Base-by-base conservation (phyloP, 1,140 invertebrate genomes). In the Achatina immaculata region DNA sequence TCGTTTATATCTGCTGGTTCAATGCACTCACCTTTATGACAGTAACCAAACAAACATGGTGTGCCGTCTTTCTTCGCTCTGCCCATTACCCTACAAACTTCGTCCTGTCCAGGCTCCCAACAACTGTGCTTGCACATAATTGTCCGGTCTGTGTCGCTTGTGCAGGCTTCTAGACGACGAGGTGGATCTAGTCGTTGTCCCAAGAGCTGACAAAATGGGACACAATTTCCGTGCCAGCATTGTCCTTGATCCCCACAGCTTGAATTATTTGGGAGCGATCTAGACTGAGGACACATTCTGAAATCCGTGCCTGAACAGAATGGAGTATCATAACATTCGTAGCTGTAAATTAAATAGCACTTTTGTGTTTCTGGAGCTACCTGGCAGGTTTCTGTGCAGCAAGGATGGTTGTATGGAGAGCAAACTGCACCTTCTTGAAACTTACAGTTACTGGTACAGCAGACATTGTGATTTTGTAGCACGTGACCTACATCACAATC, bases 201-300 rank as follows among this genome's bases (percentile, higher is more conserved):
- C 66, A 36, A 16, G 11, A 38, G 34, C 31, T 69, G 7, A 69
- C 66, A 69, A 69, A 69, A 69, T 19, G 66, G 24, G 4, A 69
- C 2, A 36, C 66, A 69, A 6, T 69, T 42, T 69, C 66, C 66
- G 31, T 69, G 6, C 66, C 66, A 69, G 40, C 66, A 69, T 38
- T 14, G 7, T 19, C 66, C 66, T 11, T 6, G 28, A 42, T 36
- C n/a, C 2, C 36, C 7, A 42, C 66, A 69, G 16, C 16, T 9
- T 11, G 66, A 38, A 36, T 69, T 42, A n/a, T 69, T 42, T 69
- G 34, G 34, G 11, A 36, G 14, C 7, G 34, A 16, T 42, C n/a
- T 69, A 16, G 66, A n/a, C 24, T 69, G 34, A 16, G 11, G 14
- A 69, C 66, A 69, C 7, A n/a, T 16, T 34, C 16, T 9, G 24